Evolutionary conservation across 2,113 vertebrate genomes (phyloP).

Genomic region (Aythya baeri): DNA sequence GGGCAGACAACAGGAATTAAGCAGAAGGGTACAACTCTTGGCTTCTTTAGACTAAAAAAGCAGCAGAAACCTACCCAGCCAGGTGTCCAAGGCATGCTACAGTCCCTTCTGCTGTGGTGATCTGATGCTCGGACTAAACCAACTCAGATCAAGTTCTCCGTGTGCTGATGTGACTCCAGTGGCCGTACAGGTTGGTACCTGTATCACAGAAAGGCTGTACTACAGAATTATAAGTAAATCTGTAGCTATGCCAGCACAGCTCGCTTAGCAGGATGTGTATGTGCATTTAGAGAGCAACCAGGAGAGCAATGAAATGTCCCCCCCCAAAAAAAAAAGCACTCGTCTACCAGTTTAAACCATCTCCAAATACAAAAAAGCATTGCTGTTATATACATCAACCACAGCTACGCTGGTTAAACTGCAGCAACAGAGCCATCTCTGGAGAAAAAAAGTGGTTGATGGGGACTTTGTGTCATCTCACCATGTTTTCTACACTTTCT

Average conservation of each 20-base stretch:
- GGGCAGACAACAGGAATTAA: neutral
- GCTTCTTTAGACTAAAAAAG: neutral
- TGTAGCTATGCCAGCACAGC: too few species aligned
- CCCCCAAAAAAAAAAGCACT: too few species aligned
- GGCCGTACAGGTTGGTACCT: accelerated
- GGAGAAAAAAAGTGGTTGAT: accelerated
- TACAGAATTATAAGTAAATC: neutral
- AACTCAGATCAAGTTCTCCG: neutral
- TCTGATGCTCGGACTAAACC: neutral
- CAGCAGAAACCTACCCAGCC: too few species aligned
- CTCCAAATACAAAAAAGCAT: neutral
- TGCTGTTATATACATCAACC: neutral
- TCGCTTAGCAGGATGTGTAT: neutral
- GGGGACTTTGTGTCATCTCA: too few species aligned
- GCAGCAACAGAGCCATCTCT: neutral
- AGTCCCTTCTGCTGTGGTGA: neutral
- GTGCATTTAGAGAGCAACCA: neutral
- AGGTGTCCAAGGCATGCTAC: neutral
- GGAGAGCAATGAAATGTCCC: too few species aligned
- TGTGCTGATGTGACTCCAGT: neutral
- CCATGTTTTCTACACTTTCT: neutral
- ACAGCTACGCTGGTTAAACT: accelerated
- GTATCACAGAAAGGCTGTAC: neutral
- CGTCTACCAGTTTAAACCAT: neutral
- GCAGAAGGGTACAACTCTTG: neutral